These are phyloP conservation scores for Zaprionus tsacasi DNA, from an alignment of 1,140 invertebrate genomes.

Conservation along the genomic window DNA sequence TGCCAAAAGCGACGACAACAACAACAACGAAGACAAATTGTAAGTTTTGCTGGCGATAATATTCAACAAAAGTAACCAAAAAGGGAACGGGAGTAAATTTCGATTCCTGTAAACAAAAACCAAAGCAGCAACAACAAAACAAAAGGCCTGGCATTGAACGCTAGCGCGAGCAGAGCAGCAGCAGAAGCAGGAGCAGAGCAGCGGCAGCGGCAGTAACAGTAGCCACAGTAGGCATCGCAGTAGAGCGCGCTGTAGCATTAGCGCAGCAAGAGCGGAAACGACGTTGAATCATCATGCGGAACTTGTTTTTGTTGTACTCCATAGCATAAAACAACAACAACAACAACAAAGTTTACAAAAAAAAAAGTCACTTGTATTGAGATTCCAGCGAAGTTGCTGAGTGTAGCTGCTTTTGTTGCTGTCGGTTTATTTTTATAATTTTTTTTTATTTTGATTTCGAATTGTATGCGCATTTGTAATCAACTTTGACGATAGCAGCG, in stretches of 20 bases:
- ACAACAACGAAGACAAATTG: constrained; percentile 15
- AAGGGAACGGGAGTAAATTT: constrained; percentile 8
- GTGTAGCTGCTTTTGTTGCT: not conserved
- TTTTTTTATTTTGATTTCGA: constrained; percentile 20
- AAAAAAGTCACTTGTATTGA: constrained; percentile 28
- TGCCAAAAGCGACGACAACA: constrained; percentile 5
- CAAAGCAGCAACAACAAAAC: constrained; percentile 52
- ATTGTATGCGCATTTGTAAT: constrained; percentile 50
- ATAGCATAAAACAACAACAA: constrained; percentile 52
- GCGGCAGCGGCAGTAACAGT: constrained; percentile 40
- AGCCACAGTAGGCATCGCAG: constrained; percentile 33
- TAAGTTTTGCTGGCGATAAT: constrained; percentile 17
- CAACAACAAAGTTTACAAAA: constrained; percentile 40
- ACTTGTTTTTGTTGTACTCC: constrained; percentile 64
- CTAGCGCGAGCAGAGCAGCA: not conserved
- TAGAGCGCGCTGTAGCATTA: not conserved
- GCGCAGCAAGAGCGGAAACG: constrained; percentile 37
- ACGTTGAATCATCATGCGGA: constrained; percentile 76
- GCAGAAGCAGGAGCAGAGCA: not conserved
- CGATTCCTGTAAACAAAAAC: constrained; percentile 64
- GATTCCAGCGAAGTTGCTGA: constrained; percentile 40
- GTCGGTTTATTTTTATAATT: constrained; percentile 20
- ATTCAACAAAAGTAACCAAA: not conserved
- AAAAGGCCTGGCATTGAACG: constrained; percentile 41
- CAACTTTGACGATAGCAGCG: constrained; percentile 30